A percentile compares a stretch with the other conserved stretches of the same genome.
Evolutionary conservation across 2,113 vertebrate genomes (phyloP).

Genomic region (Verasper variegatus): DNA sequence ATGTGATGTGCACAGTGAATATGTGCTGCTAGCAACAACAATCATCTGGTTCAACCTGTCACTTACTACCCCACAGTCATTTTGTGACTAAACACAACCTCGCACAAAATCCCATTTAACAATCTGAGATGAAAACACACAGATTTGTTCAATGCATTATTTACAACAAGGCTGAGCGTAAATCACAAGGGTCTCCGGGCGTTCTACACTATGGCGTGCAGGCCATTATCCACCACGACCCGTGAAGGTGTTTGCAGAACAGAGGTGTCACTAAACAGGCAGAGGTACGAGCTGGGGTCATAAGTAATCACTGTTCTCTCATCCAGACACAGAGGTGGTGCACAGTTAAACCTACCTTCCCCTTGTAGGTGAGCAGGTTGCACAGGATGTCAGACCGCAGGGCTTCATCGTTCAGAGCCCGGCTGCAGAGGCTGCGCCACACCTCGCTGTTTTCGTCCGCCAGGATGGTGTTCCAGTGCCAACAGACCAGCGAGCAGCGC

Average conservation of each 20-base stretch:
- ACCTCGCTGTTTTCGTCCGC: constrained; percentile 98
- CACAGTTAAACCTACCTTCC: constrained; percentile 85
- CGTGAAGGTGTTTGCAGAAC: neutral
- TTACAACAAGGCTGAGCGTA: neutral
- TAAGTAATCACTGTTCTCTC: neutral
- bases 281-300: neutral
- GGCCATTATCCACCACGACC: neutral
- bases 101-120: neutral
- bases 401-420: constrained; percentile 91
- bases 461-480: constrained; percentile 93
- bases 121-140: neutral
- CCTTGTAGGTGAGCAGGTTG: constrained; percentile 95
- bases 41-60: neutral
- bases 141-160: no score
- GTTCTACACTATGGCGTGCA: rapidly evolving
- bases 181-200: neutral
- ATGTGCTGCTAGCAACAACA: neutral
- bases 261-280: neutral
- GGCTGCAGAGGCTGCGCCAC: constrained; percentile 93
- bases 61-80: no score
- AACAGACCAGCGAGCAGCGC: constrained; percentile 91
- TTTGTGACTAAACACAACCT: neutral
- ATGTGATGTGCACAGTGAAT: neutral
- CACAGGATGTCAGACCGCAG: constrained; percentile 96
- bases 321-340: neutral